Evolutionary conservation across 1,140 invertebrate genomes (phyloP), one percentile per base, ranked within the genome.

Genomic region (Drusus annulatus): DNA sequence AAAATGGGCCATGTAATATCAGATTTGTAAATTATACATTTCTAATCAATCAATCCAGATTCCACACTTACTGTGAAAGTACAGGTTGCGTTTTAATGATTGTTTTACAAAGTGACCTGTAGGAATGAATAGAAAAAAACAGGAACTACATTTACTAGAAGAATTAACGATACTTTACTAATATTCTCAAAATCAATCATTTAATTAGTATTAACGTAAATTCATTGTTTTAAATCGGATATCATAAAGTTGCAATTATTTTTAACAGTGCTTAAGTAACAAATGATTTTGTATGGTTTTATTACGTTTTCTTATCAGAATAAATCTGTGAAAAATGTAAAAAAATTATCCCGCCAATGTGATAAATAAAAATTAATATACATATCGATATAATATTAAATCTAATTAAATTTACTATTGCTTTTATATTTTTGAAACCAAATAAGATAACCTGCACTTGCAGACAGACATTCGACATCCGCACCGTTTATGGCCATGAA

Each of bases 401-500:
- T 56, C 19, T 56, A 56, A 17, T 56, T 17, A 56, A 56, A 56
- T 17, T 56, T 21, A 56, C 19, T 56, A 17, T 56, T 56, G 19
- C n/a, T 56, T 56, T 10, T 45, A 45, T 17, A 2, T 56, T 56
- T 56, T 56, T 7, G 5, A n/a, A 56, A 17, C 19, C 54, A 56
- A 56, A 56, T 17, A 56, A 56, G 54, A 17, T 21, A 56, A 56
- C 7, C n/a, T 56, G 54, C n/a, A 17, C 19, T 56, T 17, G 54
- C 54, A 56, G 54, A 56, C 3, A 60, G 25, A n/a, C n/a, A n/a
- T n/a, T n/a, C n/a, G n/a, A n/a, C n/a, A n/a, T 21, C 58, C 25
- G 58, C n/a, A 19, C 19, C 19, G 58, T 23, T 23, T 60, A 60
- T 60, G 58, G 58, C 58, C 58, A 60, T 60, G 15, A 60, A 25